These are phyloP conservation scores for Jacana jacana DNA, from an alignment of 2,113 vertebrate genomes.

Conservation along the genomic window DNA sequence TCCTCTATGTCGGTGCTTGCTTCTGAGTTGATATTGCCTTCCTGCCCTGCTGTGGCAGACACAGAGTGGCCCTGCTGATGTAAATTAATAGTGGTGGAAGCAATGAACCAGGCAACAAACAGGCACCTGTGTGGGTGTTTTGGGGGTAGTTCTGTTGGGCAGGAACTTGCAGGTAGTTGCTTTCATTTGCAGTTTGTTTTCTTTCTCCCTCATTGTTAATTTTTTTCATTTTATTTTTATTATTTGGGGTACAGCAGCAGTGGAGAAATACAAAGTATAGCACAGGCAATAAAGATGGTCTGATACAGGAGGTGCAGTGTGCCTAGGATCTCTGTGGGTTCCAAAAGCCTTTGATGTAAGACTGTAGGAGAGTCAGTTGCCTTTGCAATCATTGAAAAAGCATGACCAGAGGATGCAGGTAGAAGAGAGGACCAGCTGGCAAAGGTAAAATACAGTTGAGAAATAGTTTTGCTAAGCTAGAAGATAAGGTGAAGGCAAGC, in stretches of 20 bases:
- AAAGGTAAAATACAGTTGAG: background rate
- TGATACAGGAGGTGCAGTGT: background rate
- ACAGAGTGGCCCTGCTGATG: background rate
- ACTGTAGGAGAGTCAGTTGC: background rate
- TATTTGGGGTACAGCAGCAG: background rate
- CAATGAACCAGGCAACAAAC: background rate
- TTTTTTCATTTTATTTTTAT: background rate
- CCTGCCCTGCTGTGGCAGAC: background rate
- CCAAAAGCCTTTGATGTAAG: background rate
- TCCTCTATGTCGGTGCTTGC: background rate
- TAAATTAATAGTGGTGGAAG: background rate
- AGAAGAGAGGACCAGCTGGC: background rate
- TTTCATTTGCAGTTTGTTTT: background rate
- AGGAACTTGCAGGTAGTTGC: background rate
- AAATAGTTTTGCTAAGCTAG: background rate
- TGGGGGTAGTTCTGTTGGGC: background rate
- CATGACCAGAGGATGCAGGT: background rate
- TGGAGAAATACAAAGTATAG: background rate
- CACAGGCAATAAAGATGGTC: background rate
- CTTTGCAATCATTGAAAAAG: background rate
- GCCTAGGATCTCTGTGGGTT: background rate
- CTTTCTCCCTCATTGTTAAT: background rate
- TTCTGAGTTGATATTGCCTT: background rate
- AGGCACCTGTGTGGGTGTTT: background rate
- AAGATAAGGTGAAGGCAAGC: background rate